phyloP scores from a whole-genome alignment of 2,113 vertebrate genomes.

The Hystrix cristata region DNA sequence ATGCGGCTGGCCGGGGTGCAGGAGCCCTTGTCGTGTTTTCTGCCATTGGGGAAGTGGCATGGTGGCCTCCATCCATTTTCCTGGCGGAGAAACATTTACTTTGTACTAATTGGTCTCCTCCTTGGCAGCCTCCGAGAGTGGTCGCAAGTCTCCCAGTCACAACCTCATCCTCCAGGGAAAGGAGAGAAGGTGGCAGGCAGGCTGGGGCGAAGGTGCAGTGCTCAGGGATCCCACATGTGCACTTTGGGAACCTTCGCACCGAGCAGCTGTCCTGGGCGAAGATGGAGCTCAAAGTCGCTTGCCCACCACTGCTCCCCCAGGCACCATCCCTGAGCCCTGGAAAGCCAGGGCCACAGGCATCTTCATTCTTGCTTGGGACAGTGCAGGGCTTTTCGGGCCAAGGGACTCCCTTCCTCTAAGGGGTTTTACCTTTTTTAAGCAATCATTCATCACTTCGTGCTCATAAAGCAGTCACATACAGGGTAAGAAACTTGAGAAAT shows the following conservation, averaged over 20 bases:
- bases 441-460: not conserved
- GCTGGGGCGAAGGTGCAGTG: not conserved
- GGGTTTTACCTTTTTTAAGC: not conserved
- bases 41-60: not conserved
- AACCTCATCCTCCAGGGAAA: not conserved
- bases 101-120: constrained; percentile 10
- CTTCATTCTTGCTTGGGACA: rapidly evolving
- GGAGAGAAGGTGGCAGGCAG: not conserved
- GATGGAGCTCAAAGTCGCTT: not conserved
- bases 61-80: not conserved
- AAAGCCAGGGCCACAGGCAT: rapidly evolving
- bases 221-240: not conserved
- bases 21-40: not conserved
- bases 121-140: not conserved
- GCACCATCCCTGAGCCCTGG: rapidly evolving
- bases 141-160: rapidly evolving
- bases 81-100: constrained; percentile 15
- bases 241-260: not conserved
- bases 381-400: rapidly evolving
- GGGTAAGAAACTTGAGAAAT: rapidly evolving
- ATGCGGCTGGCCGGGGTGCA: not conserved
- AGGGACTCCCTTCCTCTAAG: rapidly evolving
- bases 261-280: no score
- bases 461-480: not conserved
- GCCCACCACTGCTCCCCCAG: not conserved